Conservation (phyloP, 2,797 vertebrate species). For the Hybognathus amarus region DNA sequence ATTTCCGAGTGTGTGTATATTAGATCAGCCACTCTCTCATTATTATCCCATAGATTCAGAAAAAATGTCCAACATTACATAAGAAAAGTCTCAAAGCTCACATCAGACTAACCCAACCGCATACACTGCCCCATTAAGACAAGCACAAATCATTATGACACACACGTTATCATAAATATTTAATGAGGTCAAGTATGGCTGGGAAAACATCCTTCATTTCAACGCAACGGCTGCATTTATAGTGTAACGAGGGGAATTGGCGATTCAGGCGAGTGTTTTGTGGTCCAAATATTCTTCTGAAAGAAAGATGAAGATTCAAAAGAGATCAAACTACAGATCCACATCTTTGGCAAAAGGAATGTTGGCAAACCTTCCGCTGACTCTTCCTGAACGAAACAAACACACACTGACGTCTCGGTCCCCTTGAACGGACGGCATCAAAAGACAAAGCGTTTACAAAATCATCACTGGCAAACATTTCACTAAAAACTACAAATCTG, state of each 20-base stretch:
- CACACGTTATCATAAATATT: constrained; percentile 58
- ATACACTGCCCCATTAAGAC: neutral
- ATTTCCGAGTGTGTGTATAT: neutral
- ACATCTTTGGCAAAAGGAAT: constrained; percentile 63
- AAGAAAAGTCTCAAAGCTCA: neutral
- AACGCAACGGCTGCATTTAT: constrained; percentile 13
- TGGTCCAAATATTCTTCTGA: constrained; percentile 18
- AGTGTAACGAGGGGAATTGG: constrained; percentile 26
- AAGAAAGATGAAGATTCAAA: constrained; percentile 4
- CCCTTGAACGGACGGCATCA: constrained; percentile 25
- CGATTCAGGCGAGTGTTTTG: neutral
- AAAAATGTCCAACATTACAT: neutral
- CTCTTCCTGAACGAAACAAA: constrained; percentile 23
- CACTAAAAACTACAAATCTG: constrained; percentile 45
- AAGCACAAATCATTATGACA: constrained; percentile 35
- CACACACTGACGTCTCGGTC: constrained; percentile 15
- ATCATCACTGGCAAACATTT: constrained; percentile 48
- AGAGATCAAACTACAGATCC: constrained; percentile 24
- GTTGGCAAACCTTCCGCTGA: constrained; percentile 46
- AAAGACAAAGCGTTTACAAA: constrained; percentile 53
- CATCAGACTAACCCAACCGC: neutral
- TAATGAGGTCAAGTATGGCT: constrained; percentile 52
- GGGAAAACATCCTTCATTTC: constrained; percentile 39
- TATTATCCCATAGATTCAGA: neutral
- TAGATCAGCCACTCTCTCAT: neutral